Evolutionary conservation across 1,140 invertebrate species (phyloP).

Genomic region (Hormaphis cornu): DNA sequence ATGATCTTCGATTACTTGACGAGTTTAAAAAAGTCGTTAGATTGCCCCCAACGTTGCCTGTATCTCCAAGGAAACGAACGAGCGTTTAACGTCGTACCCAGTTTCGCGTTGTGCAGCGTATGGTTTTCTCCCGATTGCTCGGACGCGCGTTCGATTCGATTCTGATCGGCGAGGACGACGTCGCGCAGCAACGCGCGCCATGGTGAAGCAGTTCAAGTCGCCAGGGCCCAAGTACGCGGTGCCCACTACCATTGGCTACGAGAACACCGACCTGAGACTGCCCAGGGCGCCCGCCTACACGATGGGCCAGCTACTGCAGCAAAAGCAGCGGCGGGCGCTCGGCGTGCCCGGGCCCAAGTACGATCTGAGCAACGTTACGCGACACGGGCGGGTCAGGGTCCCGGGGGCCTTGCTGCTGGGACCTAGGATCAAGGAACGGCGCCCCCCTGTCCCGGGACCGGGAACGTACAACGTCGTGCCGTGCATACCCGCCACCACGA

Average conservation of each 20-base stretch:
- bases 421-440: neutral
- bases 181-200: too few species aligned
- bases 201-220: neutral
- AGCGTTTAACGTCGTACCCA: too few species aligned
- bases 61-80: too few species aligned
- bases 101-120: too few species aligned
- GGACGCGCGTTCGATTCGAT: too few species aligned
- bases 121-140: too few species aligned
- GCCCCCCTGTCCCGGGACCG: neutral
- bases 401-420: neutral
- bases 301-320: neutral
- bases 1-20: too few species aligned
- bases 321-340: neutral
- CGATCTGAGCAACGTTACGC: neutral
- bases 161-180: too few species aligned
- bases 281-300: neutral
- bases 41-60: too few species aligned
- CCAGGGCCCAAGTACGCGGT: neutral
- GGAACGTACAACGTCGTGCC: neutral
- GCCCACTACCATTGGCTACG: neutral
- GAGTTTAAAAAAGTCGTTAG: too few species aligned
- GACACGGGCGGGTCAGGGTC: neutral
- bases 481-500: neutral
- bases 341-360: slow-evolving; percentile 2
- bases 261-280: neutral